Conservation (phyloP, 2,888 invertebrate genomes). For the Harmothoe impar region DNA sequence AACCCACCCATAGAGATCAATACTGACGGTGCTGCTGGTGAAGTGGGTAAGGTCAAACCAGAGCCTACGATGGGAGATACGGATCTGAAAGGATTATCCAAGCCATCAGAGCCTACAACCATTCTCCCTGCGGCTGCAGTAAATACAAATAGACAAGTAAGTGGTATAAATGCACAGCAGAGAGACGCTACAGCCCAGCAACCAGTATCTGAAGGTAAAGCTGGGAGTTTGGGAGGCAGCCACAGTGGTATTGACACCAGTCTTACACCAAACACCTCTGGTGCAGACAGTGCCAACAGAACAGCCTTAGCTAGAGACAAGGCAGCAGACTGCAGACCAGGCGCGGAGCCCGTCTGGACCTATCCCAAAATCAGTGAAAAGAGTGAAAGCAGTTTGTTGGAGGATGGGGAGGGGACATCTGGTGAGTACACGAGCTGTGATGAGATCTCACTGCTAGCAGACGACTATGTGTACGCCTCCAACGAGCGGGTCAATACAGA, state of each 20-base stretch:
- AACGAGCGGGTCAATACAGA: conserved; percentile 50
- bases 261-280: background rate
- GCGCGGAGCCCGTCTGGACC: background rate
- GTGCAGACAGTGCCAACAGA: background rate
- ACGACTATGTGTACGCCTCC: conserved; percentile 52
- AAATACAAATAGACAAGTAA: background rate
- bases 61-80: background rate
- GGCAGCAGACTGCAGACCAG: background rate
- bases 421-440: conserved; percentile 51
- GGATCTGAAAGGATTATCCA: background rate
- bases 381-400: conserved; percentile 13
- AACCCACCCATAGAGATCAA: background rate
- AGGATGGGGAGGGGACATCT: background rate
- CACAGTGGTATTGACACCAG: background rate
- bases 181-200: background rate
- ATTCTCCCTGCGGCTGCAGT: background rate
- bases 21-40: background rate
- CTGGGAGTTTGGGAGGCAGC: background rate
- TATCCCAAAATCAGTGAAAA: background rate
- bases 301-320: background rate
- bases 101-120: background rate
- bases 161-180: background rate
- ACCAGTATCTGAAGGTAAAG: background rate
- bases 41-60: background rate
- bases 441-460: conserved; percentile 50